These are phyloP conservation scores for Rhegmatorhina hoffmannsi DNA, from an alignment of 2,113 vertebrate genomes.

Conservation along the genomic window DNA sequence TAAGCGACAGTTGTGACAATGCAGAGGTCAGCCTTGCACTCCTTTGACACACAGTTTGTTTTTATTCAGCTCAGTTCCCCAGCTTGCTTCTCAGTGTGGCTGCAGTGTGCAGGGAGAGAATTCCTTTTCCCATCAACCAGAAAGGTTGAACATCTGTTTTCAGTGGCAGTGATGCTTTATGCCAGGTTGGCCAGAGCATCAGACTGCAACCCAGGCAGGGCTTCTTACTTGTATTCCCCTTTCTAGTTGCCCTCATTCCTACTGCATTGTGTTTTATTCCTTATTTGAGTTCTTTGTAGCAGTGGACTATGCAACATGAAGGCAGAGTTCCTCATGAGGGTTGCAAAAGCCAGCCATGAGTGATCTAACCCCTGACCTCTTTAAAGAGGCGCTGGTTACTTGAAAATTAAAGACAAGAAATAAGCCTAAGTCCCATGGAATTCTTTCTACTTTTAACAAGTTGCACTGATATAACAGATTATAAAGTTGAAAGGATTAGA, in stretches of 20 bases:
- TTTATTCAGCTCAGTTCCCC: neutral
- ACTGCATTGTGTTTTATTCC: neutral
- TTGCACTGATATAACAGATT: neutral
- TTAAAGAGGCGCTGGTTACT: neutral
- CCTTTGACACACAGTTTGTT: neutral
- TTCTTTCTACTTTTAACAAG: neutral
- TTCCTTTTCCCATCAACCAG: neutral
- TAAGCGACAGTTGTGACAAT: rapidly evolving
- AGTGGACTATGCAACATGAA: neutral
- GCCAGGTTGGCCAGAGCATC: neutral
- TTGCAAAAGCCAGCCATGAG: neutral
- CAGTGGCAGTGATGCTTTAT: neutral
- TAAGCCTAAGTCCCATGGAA: neutral
- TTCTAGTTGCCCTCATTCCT: neutral
- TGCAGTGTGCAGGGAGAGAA: neutral
- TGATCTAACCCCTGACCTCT: neutral
- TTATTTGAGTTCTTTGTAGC: neutral
- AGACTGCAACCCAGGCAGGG: neutral
- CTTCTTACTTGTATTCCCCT: neutral
- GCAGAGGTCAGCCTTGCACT: neutral
- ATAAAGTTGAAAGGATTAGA: neutral
- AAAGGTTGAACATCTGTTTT: neutral
- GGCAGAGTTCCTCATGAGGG: neutral
- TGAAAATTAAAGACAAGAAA: neutral
- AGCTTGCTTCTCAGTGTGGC: neutral